phyloP scores from a whole-genome alignment of 1,140 invertebrate species.

The Drosophila persimilis region DNA sequence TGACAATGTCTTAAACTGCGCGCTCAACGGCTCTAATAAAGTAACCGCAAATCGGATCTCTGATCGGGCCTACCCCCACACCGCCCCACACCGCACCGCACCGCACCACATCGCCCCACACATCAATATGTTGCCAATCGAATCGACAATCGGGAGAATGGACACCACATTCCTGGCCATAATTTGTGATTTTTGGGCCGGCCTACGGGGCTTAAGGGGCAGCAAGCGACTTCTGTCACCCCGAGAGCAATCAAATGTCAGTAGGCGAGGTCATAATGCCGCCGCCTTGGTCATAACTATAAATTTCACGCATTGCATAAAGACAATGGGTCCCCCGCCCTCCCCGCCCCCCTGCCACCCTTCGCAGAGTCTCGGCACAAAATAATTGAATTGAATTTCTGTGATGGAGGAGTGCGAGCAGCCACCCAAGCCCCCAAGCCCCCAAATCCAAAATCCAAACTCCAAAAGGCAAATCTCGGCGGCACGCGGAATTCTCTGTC shows the following conservation, averaged over 20 bases:
- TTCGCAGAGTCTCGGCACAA: conserved; percentile 5
- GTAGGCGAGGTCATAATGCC: conserved; percentile 68
- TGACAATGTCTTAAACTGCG: conserved; percentile 14
- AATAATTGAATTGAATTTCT: conserved; percentile 74
- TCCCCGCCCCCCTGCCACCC: not conserved
- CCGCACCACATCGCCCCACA: no score
- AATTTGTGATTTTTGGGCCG: conserved; percentile 39
- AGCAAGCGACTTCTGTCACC: conserved; percentile 54
- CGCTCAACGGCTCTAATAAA: conserved; percentile 31
- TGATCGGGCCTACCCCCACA: conserved; percentile 37
- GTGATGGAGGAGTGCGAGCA: conserved; percentile 43
- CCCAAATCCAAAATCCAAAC: conserved; percentile 1
- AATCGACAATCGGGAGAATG: conserved; percentile 40
- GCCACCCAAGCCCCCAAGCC: conserved; percentile 14
- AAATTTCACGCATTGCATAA: conserved; percentile 72
- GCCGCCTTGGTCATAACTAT: conserved; percentile 64
- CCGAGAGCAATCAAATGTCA: conserved; percentile 62
- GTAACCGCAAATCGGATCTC: conserved; percentile 24
- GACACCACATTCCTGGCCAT: conserved; percentile 58
- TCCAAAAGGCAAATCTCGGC: conserved; percentile 70
- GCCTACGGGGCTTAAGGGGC: not conserved
- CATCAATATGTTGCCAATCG: conserved; percentile 42
- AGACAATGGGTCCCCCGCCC: conserved; percentile 59
- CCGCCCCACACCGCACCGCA: no score
- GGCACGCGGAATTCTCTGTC: conserved; percentile 34